Base-by-base conservation (phyloP, 2,797 vertebrate species). In the Paedocypris micromegethes region DNA sequence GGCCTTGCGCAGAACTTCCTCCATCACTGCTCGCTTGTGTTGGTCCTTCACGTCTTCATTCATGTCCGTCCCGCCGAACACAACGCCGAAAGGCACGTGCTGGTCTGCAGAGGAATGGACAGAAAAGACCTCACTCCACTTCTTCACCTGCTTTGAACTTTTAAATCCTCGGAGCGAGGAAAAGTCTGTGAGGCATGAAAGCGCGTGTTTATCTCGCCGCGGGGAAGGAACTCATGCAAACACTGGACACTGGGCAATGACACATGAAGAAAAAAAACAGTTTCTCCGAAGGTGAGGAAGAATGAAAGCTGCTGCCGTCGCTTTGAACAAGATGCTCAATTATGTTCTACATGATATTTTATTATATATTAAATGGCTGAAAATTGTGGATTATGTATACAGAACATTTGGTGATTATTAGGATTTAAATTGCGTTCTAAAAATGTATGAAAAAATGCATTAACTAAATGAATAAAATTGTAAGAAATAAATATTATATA, bases 41-140 rank as follows among this genome's bases (percentile, higher is more conserved):
- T 83, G 82, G 63, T 90, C 90, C 78, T 88, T 93, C 60, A 89
- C 74, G n/a, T 99, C 95, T 89, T 98, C 95, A 75, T 98, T 99
- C 72, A 98, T 77, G 75, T 98, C 97, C 0, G 96, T 98, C 77
- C 96, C 96, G 3, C 97, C 96, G 79, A 98, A 97, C 82, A 98
- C 88, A 64, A 96, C 79, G 0, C 94, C 95, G 62, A 93, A 98
- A 23, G 95, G 95, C 53, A 94, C 77, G 6, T 78, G 75, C 40
- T 80, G 84, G 43, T 92, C 97, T 98, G 82, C 62, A 79, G 78
- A 72, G 6, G 81, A 56, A 71, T 9, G 4, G 8, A 44, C 43
- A 57, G 5, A 58, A 61, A 71, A 64, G 44, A n/a, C 59, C 49
- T 49, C 56, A 51, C 38, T 61, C 58, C 39, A 56, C 61, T 66